Conservation (phyloP, 2,113 vertebrate species). For the Riparia riparia region DNA sequence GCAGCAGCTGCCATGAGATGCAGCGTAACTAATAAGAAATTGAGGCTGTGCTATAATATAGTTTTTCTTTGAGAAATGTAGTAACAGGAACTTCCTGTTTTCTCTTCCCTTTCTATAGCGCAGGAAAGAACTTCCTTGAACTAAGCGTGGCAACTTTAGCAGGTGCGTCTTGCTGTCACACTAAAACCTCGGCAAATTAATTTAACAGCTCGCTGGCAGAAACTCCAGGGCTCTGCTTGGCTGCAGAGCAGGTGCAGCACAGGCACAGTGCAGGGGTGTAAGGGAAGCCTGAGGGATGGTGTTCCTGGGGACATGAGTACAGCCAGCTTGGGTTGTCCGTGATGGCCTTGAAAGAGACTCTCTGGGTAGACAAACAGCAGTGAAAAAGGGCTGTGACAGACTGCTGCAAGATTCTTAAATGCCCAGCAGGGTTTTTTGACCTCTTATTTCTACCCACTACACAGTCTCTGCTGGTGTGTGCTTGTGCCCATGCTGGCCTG, state of each 20-base stretch:
- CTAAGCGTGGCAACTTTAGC: constrained; percentile 39
- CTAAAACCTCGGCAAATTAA: neutral
- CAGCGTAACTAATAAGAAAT: neutral
- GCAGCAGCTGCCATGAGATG: constrained; percentile 1
- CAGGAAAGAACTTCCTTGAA: neutral
- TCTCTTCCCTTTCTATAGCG: constrained; percentile 57
- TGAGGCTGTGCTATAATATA: neutral
- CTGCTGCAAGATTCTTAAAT: neutral
- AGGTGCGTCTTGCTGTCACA: constrained; percentile 60
- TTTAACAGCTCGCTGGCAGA: neutral
- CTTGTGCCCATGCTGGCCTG: fast-evolving
- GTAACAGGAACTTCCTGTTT: neutral
- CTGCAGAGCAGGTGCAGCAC: neutral
- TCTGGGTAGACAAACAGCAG: neutral
- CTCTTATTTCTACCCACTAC: neutral
- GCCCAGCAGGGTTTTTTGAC: neutral
- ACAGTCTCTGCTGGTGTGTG: neutral
- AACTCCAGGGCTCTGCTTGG: neutral
- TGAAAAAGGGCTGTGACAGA: neutral
- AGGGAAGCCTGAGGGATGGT: neutral
- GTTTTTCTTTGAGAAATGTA: neutral
- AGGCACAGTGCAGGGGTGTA: neutral
- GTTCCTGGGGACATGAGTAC: neutral
- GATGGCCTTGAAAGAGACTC: neutral
- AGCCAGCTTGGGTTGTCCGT: neutral